Evolutionary conservation across 2,888 invertebrate genomes (phyloP).

Genomic region (Polia nebulosa): DNA sequence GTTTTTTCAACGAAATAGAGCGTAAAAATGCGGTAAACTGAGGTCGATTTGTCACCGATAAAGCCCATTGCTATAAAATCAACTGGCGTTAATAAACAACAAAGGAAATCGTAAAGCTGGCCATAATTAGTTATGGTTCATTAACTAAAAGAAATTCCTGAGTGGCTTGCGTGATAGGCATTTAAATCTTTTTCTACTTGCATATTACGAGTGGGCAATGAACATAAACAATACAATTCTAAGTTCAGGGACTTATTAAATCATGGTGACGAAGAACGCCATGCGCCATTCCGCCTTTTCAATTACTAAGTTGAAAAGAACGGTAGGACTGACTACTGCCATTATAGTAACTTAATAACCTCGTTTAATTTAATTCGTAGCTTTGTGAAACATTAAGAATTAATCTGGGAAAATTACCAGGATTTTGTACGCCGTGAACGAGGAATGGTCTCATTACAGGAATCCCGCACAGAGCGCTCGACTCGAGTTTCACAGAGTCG

Average conservation of each 20-base stretch:
- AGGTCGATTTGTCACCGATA: slow-evolving; percentile 74
- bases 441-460: slow-evolving; percentile 54
- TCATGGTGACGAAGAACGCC: slow-evolving; percentile 14
- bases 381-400: slow-evolving; percentile 58
- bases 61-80: slow-evolving; percentile 64
- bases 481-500: slow-evolving; percentile 48
- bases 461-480: slow-evolving; percentile 41
- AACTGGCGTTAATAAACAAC: slow-evolving; percentile 61
- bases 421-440: slow-evolving; percentile 54
- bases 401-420: slow-evolving; percentile 57
- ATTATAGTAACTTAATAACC: slow-evolving; percentile 55
- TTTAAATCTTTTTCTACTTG: slow-evolving; percentile 32
- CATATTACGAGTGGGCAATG: slow-evolving; percentile 23
- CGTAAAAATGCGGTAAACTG: slow-evolving; percentile 71
- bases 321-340: slow-evolving; percentile 34
- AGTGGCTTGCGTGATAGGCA: slow-evolving; percentile 30
- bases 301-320: slow-evolving; percentile 34
- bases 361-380: slow-evolving; percentile 54
- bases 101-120: slow-evolving; percentile 62
- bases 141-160: slow-evolving; percentile 33
- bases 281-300: slow-evolving; percentile 14
- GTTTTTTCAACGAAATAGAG: slow-evolving; percentile 63
- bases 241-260: slow-evolving; percentile 27
- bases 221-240: slow-evolving; percentile 22
- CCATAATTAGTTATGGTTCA: slow-evolving; percentile 56